Conservation (phyloP, 2,797 vertebrate species). For the Pseudochirops cupreus region DNA sequence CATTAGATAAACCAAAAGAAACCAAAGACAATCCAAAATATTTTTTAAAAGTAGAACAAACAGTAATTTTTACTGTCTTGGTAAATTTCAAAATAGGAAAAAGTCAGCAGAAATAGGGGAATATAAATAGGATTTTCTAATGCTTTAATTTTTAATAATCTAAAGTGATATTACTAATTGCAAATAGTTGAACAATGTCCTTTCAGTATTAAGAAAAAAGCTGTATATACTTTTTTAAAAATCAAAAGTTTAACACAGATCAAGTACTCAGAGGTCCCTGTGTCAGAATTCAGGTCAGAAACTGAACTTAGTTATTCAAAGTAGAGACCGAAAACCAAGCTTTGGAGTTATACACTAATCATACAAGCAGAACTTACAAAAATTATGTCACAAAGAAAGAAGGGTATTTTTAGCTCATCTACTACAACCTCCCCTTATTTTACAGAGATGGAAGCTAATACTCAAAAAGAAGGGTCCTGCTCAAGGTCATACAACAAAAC, state of each 20-base stretch:
- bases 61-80: slow-evolving; percentile 46
- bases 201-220: slow-evolving; percentile 59
- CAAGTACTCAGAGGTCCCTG: neutral
- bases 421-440: neutral
- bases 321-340: slow-evolving; percentile 41
- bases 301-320: slow-evolving; percentile 47
- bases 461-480: neutral
- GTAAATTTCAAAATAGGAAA: slow-evolving; percentile 62
- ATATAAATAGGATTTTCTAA: slow-evolving; percentile 23
- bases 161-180: slow-evolving; percentile 63
- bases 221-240: slow-evolving; percentile 13
- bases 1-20: slow-evolving; percentile 70
- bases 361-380: slow-evolving; percentile 42
- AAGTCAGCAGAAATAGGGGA: slow-evolving; percentile 44
- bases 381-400: neutral
- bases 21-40: slow-evolving; percentile 52
- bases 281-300: slow-evolving; percentile 39
- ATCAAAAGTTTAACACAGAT: slow-evolving; percentile 52
- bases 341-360: slow-evolving; percentile 41
- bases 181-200: slow-evolving; percentile 44
- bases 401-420: neutral
- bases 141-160: slow-evolving; percentile 66
- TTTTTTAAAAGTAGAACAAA: slow-evolving; percentile 51
- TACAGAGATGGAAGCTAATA: neutral
- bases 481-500: neutral